phyloP scores from a whole-genome alignment of 2,113 vertebrate genomes.

The Podarcis muralis region DNA sequence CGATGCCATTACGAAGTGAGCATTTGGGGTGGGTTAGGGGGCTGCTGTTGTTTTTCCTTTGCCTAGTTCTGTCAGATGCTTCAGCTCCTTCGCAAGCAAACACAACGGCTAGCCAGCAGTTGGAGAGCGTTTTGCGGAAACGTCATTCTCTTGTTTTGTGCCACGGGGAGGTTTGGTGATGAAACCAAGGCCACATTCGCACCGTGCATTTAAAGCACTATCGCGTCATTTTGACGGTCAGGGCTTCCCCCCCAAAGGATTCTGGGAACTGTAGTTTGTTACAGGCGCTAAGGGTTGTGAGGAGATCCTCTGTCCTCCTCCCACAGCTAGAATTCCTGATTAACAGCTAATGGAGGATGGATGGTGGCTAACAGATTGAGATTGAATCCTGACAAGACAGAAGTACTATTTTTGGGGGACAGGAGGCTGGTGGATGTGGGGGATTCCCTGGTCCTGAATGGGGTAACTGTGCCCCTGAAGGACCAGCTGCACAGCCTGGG shows the following conservation, averaged over 20 bases:
- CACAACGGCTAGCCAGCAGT: background rate
- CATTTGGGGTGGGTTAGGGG: background rate
- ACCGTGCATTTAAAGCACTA: too few species aligned
- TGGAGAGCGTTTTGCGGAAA: background rate
- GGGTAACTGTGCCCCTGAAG: too few species aligned
- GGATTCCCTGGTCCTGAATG: too few species aligned
- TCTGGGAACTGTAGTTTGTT: background rate
- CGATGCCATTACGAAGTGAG: background rate
- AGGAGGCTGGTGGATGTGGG: too few species aligned
- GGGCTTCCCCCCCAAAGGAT: background rate
- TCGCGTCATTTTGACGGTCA: background rate
- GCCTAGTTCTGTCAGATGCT: background rate
- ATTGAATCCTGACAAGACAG: too few species aligned
- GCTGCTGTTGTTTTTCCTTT: background rate
- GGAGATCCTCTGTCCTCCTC: background rate
- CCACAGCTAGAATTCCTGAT: too few species aligned
- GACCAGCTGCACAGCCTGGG: too few species aligned
- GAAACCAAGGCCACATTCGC: too few species aligned
- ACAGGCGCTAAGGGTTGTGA: background rate
- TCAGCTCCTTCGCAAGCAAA: background rate
- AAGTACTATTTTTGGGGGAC: too few species aligned
- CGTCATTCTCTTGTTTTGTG: background rate
- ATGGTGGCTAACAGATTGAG: too few species aligned
- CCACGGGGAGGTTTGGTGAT: background rate
- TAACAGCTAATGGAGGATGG: too few species aligned